Evolutionary conservation across 2,113 vertebrate species (phyloP).

Genomic region (Mobula hypostoma): DNA sequence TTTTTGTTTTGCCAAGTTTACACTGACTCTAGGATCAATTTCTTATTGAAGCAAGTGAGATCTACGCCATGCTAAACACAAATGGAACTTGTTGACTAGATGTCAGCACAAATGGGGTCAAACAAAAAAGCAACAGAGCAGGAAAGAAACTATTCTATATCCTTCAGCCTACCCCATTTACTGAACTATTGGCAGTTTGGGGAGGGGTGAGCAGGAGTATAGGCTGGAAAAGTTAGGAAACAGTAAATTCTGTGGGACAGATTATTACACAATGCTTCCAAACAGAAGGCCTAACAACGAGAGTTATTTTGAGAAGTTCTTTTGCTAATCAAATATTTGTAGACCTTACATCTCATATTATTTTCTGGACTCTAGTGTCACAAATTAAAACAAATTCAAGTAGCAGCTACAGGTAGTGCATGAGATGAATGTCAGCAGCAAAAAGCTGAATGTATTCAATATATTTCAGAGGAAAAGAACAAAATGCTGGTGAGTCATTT

Average conservation of each 20-base stretch:
- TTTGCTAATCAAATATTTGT: neutral
- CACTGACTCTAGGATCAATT: too few relatives aligned
- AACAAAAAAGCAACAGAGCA: neutral
- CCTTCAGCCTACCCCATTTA: neutral
- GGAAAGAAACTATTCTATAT: neutral
- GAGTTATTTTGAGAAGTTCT: neutral
- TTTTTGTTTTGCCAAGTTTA: too few relatives aligned
- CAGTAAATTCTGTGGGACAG: neutral
- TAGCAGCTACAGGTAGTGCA: neutral
- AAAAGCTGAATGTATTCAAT: neutral
- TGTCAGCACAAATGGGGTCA: neutral
- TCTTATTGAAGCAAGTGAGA: too few relatives aligned
- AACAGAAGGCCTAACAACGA: neutral
- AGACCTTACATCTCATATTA: neutral
- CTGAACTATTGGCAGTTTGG: neutral
- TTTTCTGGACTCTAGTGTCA: neutral
- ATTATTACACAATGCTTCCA: neutral
- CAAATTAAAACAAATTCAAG: neutral
- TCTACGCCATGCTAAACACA: too few relatives aligned
- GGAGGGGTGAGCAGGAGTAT: neutral
- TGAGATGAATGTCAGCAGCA: neutral
- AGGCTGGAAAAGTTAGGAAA: neutral
- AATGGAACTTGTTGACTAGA: too few relatives aligned
- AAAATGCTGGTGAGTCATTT: neutral
- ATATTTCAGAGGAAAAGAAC: neutral